Base-by-base conservation (phyloP, 2,113 vertebrate species). In the Australoheros scitulus region DNA sequence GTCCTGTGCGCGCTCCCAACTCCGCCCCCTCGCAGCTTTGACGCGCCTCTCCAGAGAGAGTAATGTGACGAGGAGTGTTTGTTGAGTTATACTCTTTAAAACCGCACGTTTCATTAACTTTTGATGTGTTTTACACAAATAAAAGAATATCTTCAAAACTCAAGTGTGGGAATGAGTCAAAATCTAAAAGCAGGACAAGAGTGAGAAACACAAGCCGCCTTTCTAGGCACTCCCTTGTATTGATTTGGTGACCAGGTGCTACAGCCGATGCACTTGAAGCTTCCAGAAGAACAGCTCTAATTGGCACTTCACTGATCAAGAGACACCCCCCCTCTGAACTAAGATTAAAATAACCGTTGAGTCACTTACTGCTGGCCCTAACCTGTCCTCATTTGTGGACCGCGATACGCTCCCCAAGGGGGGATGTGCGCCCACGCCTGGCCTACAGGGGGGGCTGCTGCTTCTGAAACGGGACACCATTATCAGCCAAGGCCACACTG, bases 401-500 rank as follows among this genome's bases (percentile, higher is more conserved):
- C 24, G 61, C 79, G 63, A 76, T 63, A 86, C 11, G 64, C 11
- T 10, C 24, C 3, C 4, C 0, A 6, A 11, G 3, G 15, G 3
- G 0, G 7, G n/a, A 15, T 26, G 58, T 7, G 41, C 15, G 29
- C 17, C 43, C 65, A 6, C 2, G 26, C 1, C 41, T 55, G 2
- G 2, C 80, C 92, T 86, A 81, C 38, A 87, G 92, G 74, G 79
- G 91, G 90, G 17, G 85, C 57, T 61, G 80, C 59, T 76, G 75
- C 76, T 68, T 41, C 61, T 76, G 89, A 82, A 88, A 91, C 72
- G 26, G 13, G 74, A 91, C 58, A 87, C 89, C 34, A 86, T 79
- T 88, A 93, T 88, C 91, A 65, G 47, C 43, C 50, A 83, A 91
- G 92, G 85, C 88, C 91, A 91, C 80, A 52, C 61, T 57, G 20